These are phyloP conservation scores for Aradophagus sp. DNA, from an alignment of 1,140 invertebrate species.

Conservation along the genomic window DNA sequence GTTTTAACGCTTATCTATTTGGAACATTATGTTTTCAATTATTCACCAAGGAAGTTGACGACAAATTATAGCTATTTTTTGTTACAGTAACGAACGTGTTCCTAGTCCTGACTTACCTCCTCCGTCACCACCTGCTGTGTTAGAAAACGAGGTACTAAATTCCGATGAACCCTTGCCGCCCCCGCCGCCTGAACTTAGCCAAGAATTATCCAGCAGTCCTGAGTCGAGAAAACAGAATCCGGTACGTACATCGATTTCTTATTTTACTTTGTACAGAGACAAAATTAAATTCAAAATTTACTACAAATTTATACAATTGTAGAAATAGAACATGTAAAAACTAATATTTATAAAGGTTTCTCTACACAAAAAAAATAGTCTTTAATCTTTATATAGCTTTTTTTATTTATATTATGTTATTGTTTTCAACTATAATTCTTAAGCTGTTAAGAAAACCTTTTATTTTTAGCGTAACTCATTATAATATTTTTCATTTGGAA, in stretches of 20 bases:
- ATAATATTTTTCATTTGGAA: too few species aligned
- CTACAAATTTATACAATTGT: too few species aligned
- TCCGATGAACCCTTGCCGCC: slow-evolving; percentile 84
- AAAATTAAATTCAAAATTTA: too few species aligned
- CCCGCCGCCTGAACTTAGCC: slow-evolving; percentile 78
- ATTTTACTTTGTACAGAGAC: too few species aligned
- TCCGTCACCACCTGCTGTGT: slow-evolving; percentile 79
- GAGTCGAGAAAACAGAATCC: slow-evolving; percentile 40
- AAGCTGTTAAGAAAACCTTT: too few species aligned
- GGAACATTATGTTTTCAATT: slow-evolving; percentile 7
- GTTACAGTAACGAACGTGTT: slow-evolving; percentile 74
- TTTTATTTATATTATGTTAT: too few species aligned
- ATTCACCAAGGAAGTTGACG: slow-evolving; percentile 1
- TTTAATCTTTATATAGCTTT: too few species aligned
- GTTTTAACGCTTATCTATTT: slow-evolving; percentile 17
- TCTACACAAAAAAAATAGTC: too few species aligned
- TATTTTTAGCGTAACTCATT: too few species aligned
- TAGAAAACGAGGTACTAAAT: slow-evolving; percentile 78
- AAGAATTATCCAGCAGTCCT: slow-evolving; percentile 31
- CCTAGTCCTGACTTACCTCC: slow-evolving; percentile 83
- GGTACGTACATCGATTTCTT: slow-evolving; percentile 13
- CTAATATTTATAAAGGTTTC: too few species aligned
- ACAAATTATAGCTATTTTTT: slow-evolving; percentile 31
- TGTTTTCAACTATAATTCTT: too few species aligned
- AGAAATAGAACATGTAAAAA: too few species aligned